Base-by-base conservation (phyloP, 2,113 vertebrate species). In the Phalacrocorax aristotelis region DNA sequence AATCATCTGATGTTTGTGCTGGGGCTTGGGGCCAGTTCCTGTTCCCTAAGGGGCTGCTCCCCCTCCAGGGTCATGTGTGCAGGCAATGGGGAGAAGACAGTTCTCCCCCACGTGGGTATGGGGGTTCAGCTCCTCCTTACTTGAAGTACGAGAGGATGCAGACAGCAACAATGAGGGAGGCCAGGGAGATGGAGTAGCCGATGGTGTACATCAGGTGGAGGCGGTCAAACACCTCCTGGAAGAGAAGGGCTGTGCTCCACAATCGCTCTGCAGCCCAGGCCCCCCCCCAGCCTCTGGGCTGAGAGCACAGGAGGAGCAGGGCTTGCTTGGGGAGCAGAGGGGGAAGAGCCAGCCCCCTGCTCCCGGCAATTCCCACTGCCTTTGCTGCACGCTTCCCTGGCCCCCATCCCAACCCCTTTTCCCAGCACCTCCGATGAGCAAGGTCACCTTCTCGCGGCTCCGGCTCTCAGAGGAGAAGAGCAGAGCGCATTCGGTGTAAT, bases 101-200 rank as follows among this genome's bases (percentile, higher is more conserved):
- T 29, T 82, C 23, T 49, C 32, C 48, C 48, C 13, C 2, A 23
- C 10, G 1, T 0, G 0, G 19, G 70, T 36, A 13, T 17, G 26
- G 58, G 38, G 10, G 2, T 55, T 68, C 61, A 34, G 34, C 23
- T 40, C 66, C 25, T 94, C 65, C 98, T 98, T 98, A 99, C 99
- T 99, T 99, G 98, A 99, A 99, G 93, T 98, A 99, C 36, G 98
- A 98, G 90, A 99, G 98, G 95, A 99, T 99, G 97, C 97, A 98
- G 90, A 99, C 97, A 0, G 99, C 99, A 0, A 98, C 97, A 15
- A 99, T 61, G 76, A 99, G 98, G 2, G 99, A 99, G 23, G 97
- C 97, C 42, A 99, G 97, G 83, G 99, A 99, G 90, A 99, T 92
- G 60, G 99, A 99, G 97, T 99, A 99, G 66, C 99, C 99, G 0